A percentile compares a stretch with the other conserved stretches of the same genome.
Evolutionary conservation across 2,888 invertebrate species (phyloP).

Genomic region (Synanthedon formicaeformis): DNA sequence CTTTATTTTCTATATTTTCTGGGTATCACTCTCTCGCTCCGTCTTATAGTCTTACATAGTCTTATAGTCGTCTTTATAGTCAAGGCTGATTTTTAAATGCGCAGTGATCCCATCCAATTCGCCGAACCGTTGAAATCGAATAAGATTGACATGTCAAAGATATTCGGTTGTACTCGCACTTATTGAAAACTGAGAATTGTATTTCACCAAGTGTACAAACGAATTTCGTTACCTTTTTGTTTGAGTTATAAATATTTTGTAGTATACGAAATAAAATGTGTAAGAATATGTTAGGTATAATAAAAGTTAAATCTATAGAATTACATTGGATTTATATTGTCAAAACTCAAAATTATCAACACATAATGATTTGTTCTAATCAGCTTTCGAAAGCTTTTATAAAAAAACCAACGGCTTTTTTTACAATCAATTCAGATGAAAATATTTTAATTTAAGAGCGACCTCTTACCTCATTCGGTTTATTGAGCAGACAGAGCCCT

Average conservation of each 20-base stretch:
- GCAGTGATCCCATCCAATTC: not conserved
- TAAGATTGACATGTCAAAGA: not conserved
- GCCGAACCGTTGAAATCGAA: not conserved
- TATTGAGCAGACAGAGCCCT: constrained; percentile 92
- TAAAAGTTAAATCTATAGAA: not conserved
- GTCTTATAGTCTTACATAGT: too few species aligned
- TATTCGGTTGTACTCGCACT: not conserved
- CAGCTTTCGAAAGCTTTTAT: too few species aligned
- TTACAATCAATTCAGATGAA: not conserved
- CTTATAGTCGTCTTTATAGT: not conserved
- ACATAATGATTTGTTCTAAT: too few species aligned
- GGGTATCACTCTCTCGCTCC: not conserved
- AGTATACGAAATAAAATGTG: not conserved
- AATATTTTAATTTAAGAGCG: not conserved
- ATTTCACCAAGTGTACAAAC: not conserved
- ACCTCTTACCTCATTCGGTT: constrained; percentile 87
- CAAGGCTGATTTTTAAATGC: not conserved
- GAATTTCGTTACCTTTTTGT: not conserved
- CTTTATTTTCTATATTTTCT: constrained; percentile 18
- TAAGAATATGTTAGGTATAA: not conserved
- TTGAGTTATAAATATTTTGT: not conserved
- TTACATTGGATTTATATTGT: too few species aligned
- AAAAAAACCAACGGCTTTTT: too few species aligned
- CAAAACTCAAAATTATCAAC: too few species aligned
- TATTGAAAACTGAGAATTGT: not conserved